A percentile compares a stretch with the other conserved stretches of the same genome.
Evolutionary conservation across 35 echinoderm and acorn worm genomes (phyloP).

Genomic region (Nesometra sesokonis): DNA sequence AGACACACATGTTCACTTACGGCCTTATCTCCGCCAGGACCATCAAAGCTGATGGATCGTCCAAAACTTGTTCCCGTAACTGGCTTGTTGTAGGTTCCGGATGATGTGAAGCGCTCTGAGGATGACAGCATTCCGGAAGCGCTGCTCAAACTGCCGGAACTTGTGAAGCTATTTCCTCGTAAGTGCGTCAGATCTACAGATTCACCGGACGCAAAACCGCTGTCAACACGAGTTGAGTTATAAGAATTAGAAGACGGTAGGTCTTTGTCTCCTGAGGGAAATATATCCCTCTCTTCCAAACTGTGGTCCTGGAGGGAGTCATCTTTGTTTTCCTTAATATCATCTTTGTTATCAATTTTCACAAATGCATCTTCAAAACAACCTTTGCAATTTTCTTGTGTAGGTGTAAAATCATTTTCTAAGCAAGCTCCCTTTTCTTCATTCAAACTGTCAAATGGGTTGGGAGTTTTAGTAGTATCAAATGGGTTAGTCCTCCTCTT

Average conservation of each 20-base stretch:
- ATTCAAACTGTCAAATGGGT: background rate
- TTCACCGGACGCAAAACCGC: slow-evolving; percentile 36
- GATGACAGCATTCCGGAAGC: background rate
- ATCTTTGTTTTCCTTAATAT: background rate
- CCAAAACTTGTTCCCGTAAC: background rate
- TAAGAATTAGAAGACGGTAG: background rate
- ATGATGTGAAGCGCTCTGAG: background rate
- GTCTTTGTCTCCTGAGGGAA: background rate
- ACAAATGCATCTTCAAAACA: background rate
- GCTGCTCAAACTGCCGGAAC: background rate
- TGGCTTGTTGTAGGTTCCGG: background rate
- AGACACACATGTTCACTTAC: background rate
- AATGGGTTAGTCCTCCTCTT: background rate
- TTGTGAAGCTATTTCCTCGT: background rate
- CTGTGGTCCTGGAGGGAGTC: background rate
- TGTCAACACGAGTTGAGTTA: slow-evolving; percentile 13
- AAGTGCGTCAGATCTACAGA: background rate
- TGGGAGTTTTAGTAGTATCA: background rate
- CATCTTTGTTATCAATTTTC: background rate
- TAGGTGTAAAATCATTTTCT: background rate
- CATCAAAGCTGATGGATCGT: background rate
- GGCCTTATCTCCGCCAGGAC: background rate
- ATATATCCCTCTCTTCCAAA: background rate
- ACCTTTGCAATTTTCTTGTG: background rate
- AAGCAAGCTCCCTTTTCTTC: background rate